Evolutionary conservation across 2,113 vertebrate species (phyloP).

Genomic region (Stegastes partitus): DNA sequence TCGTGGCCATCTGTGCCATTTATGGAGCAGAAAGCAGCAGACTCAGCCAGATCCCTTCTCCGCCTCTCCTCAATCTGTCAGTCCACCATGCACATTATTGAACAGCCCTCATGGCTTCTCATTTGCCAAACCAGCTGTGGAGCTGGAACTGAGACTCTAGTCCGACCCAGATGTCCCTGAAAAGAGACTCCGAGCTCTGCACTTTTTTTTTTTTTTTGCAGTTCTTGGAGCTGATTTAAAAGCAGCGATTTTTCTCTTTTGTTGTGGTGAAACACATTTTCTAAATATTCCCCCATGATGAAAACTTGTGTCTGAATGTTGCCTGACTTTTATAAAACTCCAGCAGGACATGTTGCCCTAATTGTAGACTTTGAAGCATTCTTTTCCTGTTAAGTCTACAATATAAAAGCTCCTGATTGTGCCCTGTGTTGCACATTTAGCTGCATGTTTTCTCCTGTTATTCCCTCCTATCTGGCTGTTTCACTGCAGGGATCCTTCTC

Average conservation of each 20-base stretch:
- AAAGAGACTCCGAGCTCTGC: conserved; percentile 19
- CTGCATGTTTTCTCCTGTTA: background rate
- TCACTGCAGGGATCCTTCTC: background rate
- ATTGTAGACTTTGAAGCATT: background rate
- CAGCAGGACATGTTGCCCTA: background rate
- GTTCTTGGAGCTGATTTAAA: conserved; percentile 14
- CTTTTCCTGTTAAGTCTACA: background rate
- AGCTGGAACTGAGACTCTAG: conserved; percentile 29
- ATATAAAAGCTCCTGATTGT: background rate
- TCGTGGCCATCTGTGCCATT: conserved; percentile 25
- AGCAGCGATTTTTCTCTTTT: conserved; percentile 3
- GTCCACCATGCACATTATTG: background rate
- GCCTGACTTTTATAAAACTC: background rate
- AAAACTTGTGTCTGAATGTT: background rate
- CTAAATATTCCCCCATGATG: background rate
- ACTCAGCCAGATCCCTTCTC: conserved; percentile 33
- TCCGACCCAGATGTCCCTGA: conserved; percentile 46
- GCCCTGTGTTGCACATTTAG: background rate
- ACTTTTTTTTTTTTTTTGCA: background rate
- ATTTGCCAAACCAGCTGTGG: conserved; percentile 62
- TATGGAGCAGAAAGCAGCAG: conserved; percentile 17
- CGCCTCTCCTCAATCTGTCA: conserved; percentile 45
- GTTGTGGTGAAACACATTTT: conserved; percentile 6
- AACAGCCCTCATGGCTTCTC: conserved; percentile 7
- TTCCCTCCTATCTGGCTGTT: background rate